Percentiles rank a stretch among this genome's conserved stretches.
Conservation (phyloP, 2,888 invertebrate genomes). For the Drosophila sordidapex region DNA sequence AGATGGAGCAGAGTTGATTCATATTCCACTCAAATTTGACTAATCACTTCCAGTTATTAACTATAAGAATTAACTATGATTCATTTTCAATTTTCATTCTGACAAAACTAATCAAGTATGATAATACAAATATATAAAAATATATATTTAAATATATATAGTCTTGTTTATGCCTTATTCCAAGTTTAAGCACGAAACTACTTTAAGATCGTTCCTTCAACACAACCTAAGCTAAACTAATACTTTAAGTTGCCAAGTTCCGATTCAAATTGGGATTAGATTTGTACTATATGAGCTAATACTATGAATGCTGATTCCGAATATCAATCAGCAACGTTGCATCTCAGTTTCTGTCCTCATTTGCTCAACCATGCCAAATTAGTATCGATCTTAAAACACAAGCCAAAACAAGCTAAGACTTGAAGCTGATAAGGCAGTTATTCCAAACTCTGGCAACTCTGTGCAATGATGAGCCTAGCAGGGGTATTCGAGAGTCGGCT, state of each 20-base stretch:
- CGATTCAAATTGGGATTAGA: no score
- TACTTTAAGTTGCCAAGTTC: no score
- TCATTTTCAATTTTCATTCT: background rate
- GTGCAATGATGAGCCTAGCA: no score
- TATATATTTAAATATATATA: background rate
- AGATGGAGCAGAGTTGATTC: background rate
- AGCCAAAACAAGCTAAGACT: no score
- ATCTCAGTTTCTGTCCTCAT: rapidly evolving
- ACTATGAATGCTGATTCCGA: no score
- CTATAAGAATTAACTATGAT: background rate
- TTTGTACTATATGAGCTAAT: no score
- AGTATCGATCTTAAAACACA: no score
- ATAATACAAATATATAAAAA: no score
- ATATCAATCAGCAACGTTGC: no score
- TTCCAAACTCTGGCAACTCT: background rate
- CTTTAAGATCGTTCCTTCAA: rapidly evolving
- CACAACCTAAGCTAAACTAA: rapidly evolving
- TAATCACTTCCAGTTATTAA: background rate
- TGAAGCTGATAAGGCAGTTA: background rate
- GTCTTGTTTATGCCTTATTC: background rate
- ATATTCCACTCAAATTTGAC: background rate
- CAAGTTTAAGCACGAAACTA: background rate
- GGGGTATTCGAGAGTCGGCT: conserved; percentile 20
- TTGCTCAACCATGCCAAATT: no score
- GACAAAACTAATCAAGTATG: no score